Evolutionary conservation across 2,113 vertebrate species (phyloP).

Genomic region (Machaerirhynchus nigripectus): DNA sequence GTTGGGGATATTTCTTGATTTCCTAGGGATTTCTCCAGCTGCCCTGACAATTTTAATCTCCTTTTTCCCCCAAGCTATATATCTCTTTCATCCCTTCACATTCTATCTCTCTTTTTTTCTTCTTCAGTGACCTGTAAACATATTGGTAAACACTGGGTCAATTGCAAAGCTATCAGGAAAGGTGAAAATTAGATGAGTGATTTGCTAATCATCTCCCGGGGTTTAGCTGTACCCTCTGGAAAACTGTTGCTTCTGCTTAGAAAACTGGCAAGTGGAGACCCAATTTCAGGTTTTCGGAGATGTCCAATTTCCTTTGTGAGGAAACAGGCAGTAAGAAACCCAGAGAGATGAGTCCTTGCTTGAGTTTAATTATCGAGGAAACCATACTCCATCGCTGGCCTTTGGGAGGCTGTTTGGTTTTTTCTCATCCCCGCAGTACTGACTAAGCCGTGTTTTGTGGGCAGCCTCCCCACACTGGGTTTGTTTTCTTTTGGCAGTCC

Average conservation of each 20-base stretch:
- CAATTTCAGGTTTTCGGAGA: slow-evolving; percentile 4
- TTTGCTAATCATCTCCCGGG: background rate
- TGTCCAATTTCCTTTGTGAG: background rate
- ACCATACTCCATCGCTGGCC: background rate
- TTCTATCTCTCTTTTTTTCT: background rate
- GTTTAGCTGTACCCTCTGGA: background rate
- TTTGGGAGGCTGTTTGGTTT: background rate
- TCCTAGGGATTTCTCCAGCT: background rate
- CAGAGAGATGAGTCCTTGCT: background rate
- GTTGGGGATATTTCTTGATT: background rate
- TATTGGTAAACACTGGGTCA: background rate
- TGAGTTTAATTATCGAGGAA: background rate
- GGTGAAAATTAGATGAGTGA: background rate
- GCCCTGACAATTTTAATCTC: background rate
- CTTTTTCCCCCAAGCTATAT: background rate
- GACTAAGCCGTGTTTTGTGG: slow-evolving; percentile 8
- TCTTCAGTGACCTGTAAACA: background rate
- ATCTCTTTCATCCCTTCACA: background rate
- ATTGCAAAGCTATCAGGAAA: background rate
- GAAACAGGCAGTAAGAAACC: slow-evolving; percentile 2
- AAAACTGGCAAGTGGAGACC: background rate
- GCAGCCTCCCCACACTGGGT: background rate
- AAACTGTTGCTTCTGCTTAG: background rate
- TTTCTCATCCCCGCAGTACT: background rate
- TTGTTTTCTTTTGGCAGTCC: slow-evolving; percentile 56